phyloP scores from a whole-genome alignment of 2,113 vertebrate species.

The Trichechus manatus region DNA sequence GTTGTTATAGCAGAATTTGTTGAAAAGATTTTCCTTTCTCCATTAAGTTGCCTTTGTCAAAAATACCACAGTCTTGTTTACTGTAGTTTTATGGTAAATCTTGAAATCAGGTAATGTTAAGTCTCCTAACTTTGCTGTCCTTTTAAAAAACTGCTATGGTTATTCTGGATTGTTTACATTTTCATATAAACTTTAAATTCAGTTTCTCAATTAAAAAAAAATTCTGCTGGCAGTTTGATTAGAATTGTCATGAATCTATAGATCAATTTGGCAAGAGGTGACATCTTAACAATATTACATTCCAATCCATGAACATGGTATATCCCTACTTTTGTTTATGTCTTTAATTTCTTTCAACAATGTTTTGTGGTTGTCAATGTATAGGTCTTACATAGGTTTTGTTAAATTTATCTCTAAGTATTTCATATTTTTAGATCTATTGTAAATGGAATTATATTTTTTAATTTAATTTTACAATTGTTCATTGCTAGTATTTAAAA shows the following conservation, averaged over 20 bases:
- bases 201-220: not conserved
- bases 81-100: not conserved
- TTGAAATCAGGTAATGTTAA: not conserved
- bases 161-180: conserved; percentile 48
- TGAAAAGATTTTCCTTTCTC: conserved; percentile 42
- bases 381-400: not conserved
- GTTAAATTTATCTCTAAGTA: not conserved
- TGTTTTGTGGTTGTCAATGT: not conserved
- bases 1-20: conserved; percentile 4
- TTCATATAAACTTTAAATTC: conserved; percentile 38
- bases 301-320: not conserved
- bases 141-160: conserved; percentile 10
- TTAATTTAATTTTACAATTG: not conserved
- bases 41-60: conserved; percentile 11
- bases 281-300: not conserved
- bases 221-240: not conserved
- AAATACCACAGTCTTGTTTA: not conserved
- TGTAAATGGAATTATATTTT: not conserved
- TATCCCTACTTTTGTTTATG: not conserved
- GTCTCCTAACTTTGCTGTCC: not conserved
- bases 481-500: not conserved
- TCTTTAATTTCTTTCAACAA: not conserved
- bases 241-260: not conserved
- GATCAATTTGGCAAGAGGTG: not conserved
- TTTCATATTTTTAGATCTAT: not conserved